A percentile compares a stretch with the other conserved stretches of the same genome.
phyloP scores from a whole-genome alignment of 1,140 invertebrate species.

The Steinernema feltiae region DNA sequence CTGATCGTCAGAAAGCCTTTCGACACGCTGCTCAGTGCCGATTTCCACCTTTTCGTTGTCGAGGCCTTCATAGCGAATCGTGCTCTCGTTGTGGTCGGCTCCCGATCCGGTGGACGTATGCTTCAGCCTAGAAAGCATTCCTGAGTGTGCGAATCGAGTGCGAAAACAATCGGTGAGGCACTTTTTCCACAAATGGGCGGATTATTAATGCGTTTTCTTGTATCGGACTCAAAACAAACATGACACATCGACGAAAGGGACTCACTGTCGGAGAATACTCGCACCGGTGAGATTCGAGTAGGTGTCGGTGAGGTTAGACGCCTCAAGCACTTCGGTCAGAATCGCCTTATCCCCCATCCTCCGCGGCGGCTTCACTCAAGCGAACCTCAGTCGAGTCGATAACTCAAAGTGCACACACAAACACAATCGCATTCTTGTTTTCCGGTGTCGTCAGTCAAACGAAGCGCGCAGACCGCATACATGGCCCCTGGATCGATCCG shows the following conservation, averaged over 20 bases:
- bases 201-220: no score
- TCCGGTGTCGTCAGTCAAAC: no score
- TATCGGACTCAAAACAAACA: neutral
- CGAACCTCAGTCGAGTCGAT: no score
- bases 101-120: neutral
- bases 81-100: neutral
- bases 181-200: no score
- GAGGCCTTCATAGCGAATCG: slow-evolving; percentile 40
- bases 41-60: slow-evolving; percentile 28
- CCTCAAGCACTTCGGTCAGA: slow-evolving; percentile 50
- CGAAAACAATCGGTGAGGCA: no score
- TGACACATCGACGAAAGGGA: slow-evolving; percentile 12
- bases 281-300: slow-evolving; percentile 51
- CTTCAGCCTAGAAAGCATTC: slow-evolving; percentile 2
- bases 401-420: neutral
- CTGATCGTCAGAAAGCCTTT: neutral
- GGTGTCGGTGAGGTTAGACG: slow-evolving; percentile 53
- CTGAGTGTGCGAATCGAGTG: slow-evolving; percentile 9
- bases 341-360: slow-evolving; percentile 56
- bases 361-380: neutral
- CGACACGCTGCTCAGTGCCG: slow-evolving; percentile 27
- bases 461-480: no score
- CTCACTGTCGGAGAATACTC: slow-evolving; percentile 48
- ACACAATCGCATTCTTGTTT: neutral
- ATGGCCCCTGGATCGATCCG: no score